Evolutionary conservation across 23 tunicate species (phyloP).

Genomic region (Halocynthia aurantium): DNA sequence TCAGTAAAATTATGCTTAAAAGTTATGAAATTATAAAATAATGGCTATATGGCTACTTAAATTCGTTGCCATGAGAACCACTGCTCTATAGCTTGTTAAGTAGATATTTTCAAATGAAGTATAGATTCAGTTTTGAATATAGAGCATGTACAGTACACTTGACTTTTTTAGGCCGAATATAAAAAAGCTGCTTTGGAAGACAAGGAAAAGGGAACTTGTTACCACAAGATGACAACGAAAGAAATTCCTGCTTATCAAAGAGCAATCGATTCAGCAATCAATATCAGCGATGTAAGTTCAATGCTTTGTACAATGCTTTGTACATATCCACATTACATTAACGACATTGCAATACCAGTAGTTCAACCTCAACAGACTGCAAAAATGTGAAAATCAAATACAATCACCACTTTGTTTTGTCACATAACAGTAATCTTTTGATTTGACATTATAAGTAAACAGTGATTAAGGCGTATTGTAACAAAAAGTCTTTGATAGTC

Average conservation of each 20-base stretch:
- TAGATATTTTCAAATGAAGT: not conserved
- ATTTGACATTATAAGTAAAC: not conserved
- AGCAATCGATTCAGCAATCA: slow-evolving; percentile 36
- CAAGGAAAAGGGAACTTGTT: slow-evolving; percentile 18
- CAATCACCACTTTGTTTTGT: no score
- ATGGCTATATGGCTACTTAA: no score
- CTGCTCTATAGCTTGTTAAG: not conserved
- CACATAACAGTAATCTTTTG: not conserved
- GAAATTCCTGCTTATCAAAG: slow-evolving; percentile 51
- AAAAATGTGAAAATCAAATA: no score
- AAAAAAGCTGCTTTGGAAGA: slow-evolving; percentile 13
- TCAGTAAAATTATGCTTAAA: no score
- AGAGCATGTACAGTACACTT: not conserved
- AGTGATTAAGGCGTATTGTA: no score
- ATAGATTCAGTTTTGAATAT: not conserved
- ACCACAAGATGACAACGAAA: slow-evolving; percentile 41
- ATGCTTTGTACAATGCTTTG: not conserved
- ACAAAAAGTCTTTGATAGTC: no score
- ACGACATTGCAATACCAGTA: no score
- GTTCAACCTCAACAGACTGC: no score
- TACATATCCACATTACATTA: not conserved
- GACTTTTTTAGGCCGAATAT: slow-evolving; percentile 3
- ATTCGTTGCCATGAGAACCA: no score
- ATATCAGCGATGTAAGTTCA: slow-evolving; percentile 65
- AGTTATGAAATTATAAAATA: no score